Conservation (phyloP, 2,797 vertebrate species). For the Tiaroga cobitis region DNA sequence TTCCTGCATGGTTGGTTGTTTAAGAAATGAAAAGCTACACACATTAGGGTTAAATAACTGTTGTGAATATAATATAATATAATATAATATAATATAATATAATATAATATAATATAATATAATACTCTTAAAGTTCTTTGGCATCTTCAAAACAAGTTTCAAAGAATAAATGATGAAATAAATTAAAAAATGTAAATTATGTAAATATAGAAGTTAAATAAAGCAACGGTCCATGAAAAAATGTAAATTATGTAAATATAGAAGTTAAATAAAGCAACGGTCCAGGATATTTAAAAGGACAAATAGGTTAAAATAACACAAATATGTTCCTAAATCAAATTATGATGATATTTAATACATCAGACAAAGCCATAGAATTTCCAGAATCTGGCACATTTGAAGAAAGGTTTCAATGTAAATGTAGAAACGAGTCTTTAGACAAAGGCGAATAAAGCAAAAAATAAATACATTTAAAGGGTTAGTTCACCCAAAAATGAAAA, state of each 20-base stretch:
- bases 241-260: background rate
- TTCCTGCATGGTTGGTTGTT: no score
- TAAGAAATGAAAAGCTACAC: no score
- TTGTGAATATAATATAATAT: background rate
- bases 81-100: background rate
- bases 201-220: background rate
- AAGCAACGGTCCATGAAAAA: background rate
- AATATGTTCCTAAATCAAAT: background rate
- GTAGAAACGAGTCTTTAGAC: background rate
- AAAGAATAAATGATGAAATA: background rate
- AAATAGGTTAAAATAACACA: background rate
- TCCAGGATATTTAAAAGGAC: background rate
- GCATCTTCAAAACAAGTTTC: background rate
- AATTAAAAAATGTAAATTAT: no score
- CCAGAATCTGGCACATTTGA: background rate
- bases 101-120: background rate
- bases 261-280: background rate
- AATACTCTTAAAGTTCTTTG: background rate
- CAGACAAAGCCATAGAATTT: background rate
- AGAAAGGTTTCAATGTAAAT: background rate
- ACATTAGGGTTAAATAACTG: no score
- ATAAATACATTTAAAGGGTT: background rate
- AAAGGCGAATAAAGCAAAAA: background rate
- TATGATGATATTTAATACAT: background rate
- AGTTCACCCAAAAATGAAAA: no score